These are phyloP conservation scores for Archips crataeganus DNA, from an alignment of 2,888 invertebrate species.

Conservation along the genomic window DNA sequence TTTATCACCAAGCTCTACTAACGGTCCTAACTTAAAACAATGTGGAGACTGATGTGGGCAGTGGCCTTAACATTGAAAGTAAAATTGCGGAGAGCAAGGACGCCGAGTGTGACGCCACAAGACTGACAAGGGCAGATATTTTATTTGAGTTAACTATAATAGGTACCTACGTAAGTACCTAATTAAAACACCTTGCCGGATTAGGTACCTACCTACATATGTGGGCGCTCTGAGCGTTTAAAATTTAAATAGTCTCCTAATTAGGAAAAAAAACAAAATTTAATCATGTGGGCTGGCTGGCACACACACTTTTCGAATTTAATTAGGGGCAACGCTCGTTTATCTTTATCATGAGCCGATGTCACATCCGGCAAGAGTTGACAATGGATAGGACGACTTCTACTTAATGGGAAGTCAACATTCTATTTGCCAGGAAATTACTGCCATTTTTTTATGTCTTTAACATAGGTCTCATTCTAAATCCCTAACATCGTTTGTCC, in stretches of 20 bases:
- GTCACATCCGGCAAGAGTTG: too few species aligned
- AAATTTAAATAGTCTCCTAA: not conserved
- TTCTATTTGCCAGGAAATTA: too few species aligned
- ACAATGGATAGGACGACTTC: too few species aligned
- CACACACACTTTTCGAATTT: too few species aligned
- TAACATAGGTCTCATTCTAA: too few species aligned
- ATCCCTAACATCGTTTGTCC: too few species aligned
- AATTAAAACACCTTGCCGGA: not conserved
- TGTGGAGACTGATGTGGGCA: not conserved
- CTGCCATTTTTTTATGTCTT: too few species aligned
- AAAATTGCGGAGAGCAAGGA: not conserved
- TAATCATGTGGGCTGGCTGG: too few species aligned
- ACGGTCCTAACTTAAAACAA: not conserved
- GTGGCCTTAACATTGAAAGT: constrained; percentile 2
- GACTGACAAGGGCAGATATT: not conserved
- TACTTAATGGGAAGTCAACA: too few species aligned
- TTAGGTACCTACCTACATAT: not conserved
- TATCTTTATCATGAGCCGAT: too few species aligned
- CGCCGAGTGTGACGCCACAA: not conserved
- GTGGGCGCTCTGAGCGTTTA: too few species aligned
- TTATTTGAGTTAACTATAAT: not conserved
- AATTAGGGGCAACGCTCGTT: too few species aligned
- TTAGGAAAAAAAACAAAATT: not conserved
- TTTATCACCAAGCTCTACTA: not conserved
- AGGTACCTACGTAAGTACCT: not conserved